These are phyloP conservation scores for Campoletis raptor DNA, from an alignment of 2,888 invertebrate genomes.

Conservation along the genomic window DNA sequence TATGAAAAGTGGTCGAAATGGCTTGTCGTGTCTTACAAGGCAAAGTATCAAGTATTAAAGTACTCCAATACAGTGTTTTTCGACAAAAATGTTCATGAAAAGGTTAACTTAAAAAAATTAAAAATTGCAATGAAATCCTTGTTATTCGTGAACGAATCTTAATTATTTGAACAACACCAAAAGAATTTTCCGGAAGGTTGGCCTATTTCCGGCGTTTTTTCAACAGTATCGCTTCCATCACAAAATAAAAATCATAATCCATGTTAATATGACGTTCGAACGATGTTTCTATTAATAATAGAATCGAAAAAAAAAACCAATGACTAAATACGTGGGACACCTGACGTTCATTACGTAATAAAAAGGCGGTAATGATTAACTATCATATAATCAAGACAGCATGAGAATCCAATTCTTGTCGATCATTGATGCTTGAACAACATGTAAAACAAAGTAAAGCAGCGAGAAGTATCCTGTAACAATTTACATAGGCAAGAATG, in stretches of 20 bases:
- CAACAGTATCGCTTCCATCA: too few relatives aligned
- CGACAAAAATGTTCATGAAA: too few relatives aligned
- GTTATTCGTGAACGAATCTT: too few relatives aligned
- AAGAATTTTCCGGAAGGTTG: too few relatives aligned
- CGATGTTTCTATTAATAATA: too few relatives aligned
- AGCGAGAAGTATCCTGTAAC: constrained; percentile 4
- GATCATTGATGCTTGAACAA: constrained; percentile 29
- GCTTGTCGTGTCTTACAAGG: not conserved
- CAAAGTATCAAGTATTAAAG: not conserved
- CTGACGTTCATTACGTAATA: constrained; percentile 18
- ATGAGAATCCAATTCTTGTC: not conserved
- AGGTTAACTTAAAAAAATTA: too few relatives aligned
- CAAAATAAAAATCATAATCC: too few relatives aligned
- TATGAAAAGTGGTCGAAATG: not conserved
- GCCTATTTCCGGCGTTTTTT: too few relatives aligned
- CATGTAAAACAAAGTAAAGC: not conserved
- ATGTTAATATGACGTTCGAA: too few relatives aligned
- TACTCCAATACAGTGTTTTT: too few relatives aligned
- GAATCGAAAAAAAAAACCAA: not conserved
- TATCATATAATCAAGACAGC: not conserved
- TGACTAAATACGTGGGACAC: not conserved
- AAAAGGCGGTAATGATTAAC: not conserved
- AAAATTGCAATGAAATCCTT: too few relatives aligned
- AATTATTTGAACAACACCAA: too few relatives aligned
- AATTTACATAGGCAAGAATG: constrained; percentile 57